phyloP scores from a whole-genome alignment of 2,113 vertebrate species.

The Aythya baeri region DNA sequence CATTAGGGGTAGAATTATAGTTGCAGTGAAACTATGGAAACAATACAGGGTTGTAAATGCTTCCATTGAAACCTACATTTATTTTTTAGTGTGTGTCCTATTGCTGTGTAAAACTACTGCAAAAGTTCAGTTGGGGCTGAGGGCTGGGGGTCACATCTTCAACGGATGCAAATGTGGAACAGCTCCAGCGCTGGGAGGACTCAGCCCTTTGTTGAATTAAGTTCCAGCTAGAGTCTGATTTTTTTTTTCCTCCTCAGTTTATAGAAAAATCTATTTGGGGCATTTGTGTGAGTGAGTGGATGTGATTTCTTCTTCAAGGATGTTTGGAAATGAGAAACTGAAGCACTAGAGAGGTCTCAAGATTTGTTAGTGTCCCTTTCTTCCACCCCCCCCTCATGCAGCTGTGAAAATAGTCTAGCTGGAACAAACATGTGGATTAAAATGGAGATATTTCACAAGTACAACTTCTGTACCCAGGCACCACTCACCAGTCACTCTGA shows the following conservation, averaged over 20 bases:
- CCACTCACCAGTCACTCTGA: background rate
- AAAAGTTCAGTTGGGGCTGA: conserved; percentile 66
- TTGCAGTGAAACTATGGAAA: conserved; percentile 56
- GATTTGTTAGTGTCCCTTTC: conserved; percentile 48
- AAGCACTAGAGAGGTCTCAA: conserved; percentile 52
- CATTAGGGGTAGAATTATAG: conserved; percentile 44
- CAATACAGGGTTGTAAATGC: conserved; percentile 39
- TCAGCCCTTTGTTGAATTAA: conserved; percentile 62
- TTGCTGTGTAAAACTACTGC: conserved; percentile 30
- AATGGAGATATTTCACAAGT: conserved; percentile 48
- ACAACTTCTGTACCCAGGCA: background rate
- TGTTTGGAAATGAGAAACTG: conserved; percentile 65
- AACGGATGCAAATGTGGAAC: conserved; percentile 59
- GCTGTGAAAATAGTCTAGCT: conserved; percentile 66
- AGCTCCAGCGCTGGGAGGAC: conserved; percentile 45
- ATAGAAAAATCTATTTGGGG: conserved; percentile 64
- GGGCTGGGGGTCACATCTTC: conserved; percentile 68
- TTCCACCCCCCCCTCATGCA: background rate
- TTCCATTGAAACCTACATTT: conserved; percentile 37
- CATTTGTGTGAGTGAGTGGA: conserved; percentile 56
- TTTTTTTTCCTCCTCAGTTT: conserved; percentile 46
- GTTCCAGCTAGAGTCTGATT: conserved; percentile 14
- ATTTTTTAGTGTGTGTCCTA: conserved; percentile 4
- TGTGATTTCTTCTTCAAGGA: conserved; percentile 53
- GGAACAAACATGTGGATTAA: conserved; percentile 53